These are phyloP conservation scores for Calephelis nemesis DNA, from an alignment of 1,140 invertebrate species.

Conservation along the genomic window DNA sequence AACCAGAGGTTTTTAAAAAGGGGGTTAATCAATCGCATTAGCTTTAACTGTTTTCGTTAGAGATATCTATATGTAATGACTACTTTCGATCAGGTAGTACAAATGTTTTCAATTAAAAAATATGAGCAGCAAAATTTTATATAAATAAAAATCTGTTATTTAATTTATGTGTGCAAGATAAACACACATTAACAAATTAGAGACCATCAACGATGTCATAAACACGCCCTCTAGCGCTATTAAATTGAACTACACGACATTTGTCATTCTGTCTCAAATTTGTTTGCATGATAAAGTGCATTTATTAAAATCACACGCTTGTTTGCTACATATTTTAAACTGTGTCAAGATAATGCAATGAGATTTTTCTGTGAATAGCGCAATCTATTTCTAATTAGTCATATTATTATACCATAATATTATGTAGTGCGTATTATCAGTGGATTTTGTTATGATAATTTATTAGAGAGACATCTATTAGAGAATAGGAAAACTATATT, in stretches of 20 bases:
- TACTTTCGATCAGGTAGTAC: no score
- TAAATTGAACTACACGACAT: constrained; percentile 46
- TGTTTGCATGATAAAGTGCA: constrained; percentile 51
- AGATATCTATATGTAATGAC: no score
- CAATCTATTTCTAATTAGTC: no score
- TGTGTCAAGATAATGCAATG: no score
- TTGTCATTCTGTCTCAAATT: constrained; percentile 54
- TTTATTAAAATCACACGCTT: constrained; percentile 53
- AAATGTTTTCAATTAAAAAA: no score
- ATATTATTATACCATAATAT: no score
- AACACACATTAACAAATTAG: constrained; percentile 37
- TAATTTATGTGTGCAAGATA: constrained; percentile 7
- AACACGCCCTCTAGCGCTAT: constrained; percentile 57
- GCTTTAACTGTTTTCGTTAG: no score
- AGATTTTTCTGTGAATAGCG: no score
- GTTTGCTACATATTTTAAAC: constrained; percentile 46
- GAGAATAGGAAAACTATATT: constrained; percentile 42
- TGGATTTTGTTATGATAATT: constrained; percentile 3
- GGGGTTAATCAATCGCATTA: no score
- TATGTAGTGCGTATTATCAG: no score
- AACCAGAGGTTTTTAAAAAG: no score
- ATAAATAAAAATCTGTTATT: not conserved
- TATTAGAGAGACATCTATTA: constrained; percentile 60
- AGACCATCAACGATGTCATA: constrained; percentile 47
- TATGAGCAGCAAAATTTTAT: not conserved